These are phyloP conservation scores for Cavia aperea DNA, from an alignment of 2,113 vertebrate genomes.

Conservation along the genomic window DNA sequence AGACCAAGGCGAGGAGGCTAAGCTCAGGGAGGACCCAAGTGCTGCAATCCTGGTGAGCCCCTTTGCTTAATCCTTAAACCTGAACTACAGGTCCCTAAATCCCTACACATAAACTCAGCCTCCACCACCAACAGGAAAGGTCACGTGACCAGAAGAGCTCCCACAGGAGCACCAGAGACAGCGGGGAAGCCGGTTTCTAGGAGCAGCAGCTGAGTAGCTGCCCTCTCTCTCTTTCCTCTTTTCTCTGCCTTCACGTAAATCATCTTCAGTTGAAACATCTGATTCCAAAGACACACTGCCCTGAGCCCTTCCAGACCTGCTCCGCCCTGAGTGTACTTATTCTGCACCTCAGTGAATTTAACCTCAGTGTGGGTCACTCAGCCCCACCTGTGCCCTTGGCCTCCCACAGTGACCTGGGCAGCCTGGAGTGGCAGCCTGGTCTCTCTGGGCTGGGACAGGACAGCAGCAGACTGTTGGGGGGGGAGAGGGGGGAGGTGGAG, in stretches of 20 bases:
- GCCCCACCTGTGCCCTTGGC: background rate
- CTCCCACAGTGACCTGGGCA: background rate
- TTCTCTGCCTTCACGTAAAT: background rate
- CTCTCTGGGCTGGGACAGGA: background rate
- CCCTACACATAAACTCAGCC: background rate
- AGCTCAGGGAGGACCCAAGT: background rate
- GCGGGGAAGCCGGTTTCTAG: background rate
- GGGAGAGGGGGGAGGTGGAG: background rate
- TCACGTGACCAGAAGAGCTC: background rate
- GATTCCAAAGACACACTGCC: background rate
- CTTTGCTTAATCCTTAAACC: background rate
- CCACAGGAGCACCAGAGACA: background rate
- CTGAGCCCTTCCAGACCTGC: background rate
- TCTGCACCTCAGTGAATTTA: background rate
- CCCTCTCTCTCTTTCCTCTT: background rate
- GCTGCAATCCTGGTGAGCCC: background rate
- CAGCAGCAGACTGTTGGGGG: fast-evolving
- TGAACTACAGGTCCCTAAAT: background rate
- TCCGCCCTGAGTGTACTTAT: background rate
- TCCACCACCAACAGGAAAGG: background rate
- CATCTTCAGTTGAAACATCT: background rate
- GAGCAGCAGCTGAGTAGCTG: background rate
- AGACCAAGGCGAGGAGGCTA: background rate
- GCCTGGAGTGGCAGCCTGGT: background rate
- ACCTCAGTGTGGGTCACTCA: too few relatives aligned